A percentile compares a stretch with the other conserved stretches of the same genome.
These are phyloP conservation scores for Chloebia gouldiae DNA, from an alignment of 2,113 vertebrate genomes.

Conservation along the genomic window DNA sequence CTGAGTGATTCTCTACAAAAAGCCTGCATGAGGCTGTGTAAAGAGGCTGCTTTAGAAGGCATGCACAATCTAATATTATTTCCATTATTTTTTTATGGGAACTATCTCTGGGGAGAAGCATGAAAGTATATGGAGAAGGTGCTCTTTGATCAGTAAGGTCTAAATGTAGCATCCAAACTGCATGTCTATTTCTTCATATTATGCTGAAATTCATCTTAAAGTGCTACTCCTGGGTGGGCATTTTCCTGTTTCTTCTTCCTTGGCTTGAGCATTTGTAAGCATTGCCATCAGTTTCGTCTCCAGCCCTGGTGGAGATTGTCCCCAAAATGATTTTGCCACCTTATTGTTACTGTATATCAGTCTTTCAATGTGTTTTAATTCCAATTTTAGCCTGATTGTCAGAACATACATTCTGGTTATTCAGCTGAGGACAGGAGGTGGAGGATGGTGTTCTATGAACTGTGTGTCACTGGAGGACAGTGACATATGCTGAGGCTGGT, in stretches of 20 bases:
- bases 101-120: conserved; percentile 22
- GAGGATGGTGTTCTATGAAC: background rate
- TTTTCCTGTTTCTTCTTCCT: background rate
- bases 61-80: background rate
- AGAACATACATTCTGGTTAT: background rate
- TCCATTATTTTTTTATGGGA: conserved; percentile 14
- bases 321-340: background rate
- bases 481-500: background rate
- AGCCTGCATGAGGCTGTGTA: background rate
- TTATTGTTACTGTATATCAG: background rate
- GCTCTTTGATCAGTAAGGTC: conserved; percentile 21
- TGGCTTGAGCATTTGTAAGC: background rate
- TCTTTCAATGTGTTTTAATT: background rate
- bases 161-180: conserved; percentile 32
- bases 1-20: background rate
- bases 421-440: background rate
- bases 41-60: conserved; percentile 11
- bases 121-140: background rate
- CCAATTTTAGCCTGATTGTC: background rate
- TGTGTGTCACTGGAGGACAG: background rate
- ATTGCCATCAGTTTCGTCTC: background rate
- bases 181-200: background rate
- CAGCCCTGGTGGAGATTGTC: background rate
- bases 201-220: background rate
- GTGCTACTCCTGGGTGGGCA: background rate